Evolutionary conservation across 2,113 vertebrate genomes (phyloP), one percentile per base, ranked within the genome.

Genomic region (Polypterus senegalus): DNA sequence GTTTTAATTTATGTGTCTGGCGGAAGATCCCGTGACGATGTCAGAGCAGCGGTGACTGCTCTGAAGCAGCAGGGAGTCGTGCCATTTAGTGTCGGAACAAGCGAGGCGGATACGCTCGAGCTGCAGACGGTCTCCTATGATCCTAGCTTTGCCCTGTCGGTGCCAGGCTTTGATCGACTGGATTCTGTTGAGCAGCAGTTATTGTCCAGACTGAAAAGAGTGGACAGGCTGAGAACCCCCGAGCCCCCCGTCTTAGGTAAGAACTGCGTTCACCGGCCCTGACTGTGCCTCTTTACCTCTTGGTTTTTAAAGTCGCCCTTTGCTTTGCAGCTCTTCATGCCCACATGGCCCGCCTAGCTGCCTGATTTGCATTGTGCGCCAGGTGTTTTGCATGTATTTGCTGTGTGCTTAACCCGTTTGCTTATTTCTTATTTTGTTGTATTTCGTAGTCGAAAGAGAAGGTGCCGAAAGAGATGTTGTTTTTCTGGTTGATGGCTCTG

Each of bases 91-190:
- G 67, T 83, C 4, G 83, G 81, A 51, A 75, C 73, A 57, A 75
- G 70, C 62, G 74, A 77, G 67, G 73, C 82, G 47, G 92, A 97
- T 70, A 73, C 80, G 69, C 67, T 83, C 43, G 78, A 86, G 66
- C 77, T 83, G 46, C 84, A 86, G 69, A 77, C 69, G 61, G 78
- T 86, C 62, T 76, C 81, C 65, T 57, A 81, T 59, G 72, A 69
- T 48, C 84, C 84, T 49, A 77, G 72, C 49, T 81, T 83, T 67
- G 72, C 81, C 53, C 76, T 86, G 63, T 69, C 71, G 70, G 71
- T 82, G 54, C 66, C 49, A 63, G 44, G 46, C 3, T 83, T 85
- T 77, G 73, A 82, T 68, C 69, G 76, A 62, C 66, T 73, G 73
- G 71, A 67, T 49, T 76, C 57, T 48, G 73, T 80, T 65, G 48